Conservation (phyloP, 2,888 invertebrate species). For the Scotopteryx bipunctaria region DNA sequence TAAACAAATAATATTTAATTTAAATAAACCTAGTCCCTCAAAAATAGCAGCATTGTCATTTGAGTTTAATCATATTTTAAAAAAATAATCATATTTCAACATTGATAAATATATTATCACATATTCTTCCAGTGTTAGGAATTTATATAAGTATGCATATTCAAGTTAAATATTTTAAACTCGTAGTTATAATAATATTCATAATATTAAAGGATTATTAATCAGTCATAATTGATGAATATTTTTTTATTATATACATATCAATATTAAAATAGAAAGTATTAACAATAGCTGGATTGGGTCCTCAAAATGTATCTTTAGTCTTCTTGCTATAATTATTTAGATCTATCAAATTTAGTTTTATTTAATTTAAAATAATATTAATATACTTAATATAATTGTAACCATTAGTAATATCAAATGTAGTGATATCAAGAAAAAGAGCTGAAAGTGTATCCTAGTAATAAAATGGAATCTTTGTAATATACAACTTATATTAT, state of each 20-base stretch:
- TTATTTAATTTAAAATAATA: slow-evolving; percentile 12
- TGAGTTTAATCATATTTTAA: no score
- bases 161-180: background rate
- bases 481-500: slow-evolving; percentile 50
- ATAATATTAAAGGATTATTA: slow-evolving; percentile 23
- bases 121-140: slow-evolving; percentile 67
- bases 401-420: slow-evolving; percentile 11
- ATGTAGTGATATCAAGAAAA: slow-evolving; percentile 46
- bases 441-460: slow-evolving; percentile 71
- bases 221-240: slow-evolving; percentile 61
- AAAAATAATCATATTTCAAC: background rate
- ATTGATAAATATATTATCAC: slow-evolving; percentile 60
- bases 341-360: slow-evolving; percentile 20
- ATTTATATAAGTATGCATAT: background rate
- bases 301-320: slow-evolving; percentile 53
- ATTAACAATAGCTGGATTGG: slow-evolving; percentile 71
- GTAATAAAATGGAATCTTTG: slow-evolving; percentile 68
- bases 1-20: slow-evolving; percentile 20
- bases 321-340: slow-evolving; percentile 20
- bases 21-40: no score
- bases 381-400: slow-evolving; percentile 12
- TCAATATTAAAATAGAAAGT: slow-evolving; percentile 21
- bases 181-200: background rate
- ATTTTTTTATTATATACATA: slow-evolving; percentile 32
- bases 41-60: no score